Base-by-base conservation (phyloP, 1,140 invertebrate species). In the Trypoxylus dichotomus region DNA sequence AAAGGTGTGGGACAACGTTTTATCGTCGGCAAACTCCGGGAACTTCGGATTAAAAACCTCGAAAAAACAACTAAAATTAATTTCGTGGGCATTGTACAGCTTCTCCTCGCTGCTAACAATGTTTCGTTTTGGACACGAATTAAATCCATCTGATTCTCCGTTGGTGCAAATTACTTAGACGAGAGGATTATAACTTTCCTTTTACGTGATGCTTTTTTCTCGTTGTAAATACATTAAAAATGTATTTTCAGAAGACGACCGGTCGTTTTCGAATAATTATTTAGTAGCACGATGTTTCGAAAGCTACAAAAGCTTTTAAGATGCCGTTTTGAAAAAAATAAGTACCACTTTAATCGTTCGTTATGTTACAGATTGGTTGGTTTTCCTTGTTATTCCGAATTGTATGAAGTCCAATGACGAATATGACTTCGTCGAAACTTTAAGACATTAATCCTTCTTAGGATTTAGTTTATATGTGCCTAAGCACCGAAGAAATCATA, bases 21-120 rank as follows among this genome's bases (percentile, higher is more conserved):
- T 58, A 58, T 58, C 60, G 25, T 63, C 60, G 25, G 21, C 1
- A 19, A 63, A 13, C 60, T 63, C 8, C 10, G 21, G 13, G 6
- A 63, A 63, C 7, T 63, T 63, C 60, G 60, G 60, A 63, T 63
- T 63, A 19, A 27, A 27, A 63, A 27, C 60, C 19, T 25, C 60
- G 25, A 63, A 63, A 63, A 63, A 63, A 27, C 60, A 63, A 63
- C 19, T 63, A 63, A 63, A 63, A 63, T 63, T 63, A 63, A 63
- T 63, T 25, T 63, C 60, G 60, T 13, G 19, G 60, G 60, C 24
- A 19, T 63, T 63, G 21, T 63, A 27, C 60, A 25, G 19, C 60
- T 63, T 27, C 60, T 27, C 24, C 24, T 7, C 24, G 19, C 19
- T 63, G 25, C 60, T 63, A 63, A 63, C 25, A 63, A 63, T 19